Base-by-base conservation (phyloP, 1,140 invertebrate genomes). In the Sitobion miscanthi region DNA sequence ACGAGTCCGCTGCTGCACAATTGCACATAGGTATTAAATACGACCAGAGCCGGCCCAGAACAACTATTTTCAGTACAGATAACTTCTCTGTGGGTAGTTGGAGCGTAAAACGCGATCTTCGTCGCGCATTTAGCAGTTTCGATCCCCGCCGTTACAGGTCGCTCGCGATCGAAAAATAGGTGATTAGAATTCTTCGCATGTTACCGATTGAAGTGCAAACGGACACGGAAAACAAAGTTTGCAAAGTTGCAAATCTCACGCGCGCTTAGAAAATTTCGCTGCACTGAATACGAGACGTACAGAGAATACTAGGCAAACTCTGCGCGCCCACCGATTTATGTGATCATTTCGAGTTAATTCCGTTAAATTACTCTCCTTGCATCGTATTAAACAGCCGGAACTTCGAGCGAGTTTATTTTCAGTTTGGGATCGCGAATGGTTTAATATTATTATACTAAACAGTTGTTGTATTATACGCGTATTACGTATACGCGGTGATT, bases 271-370 rank as follows among this genome's bases (percentile, higher is more conserved):
- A 20, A 88, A 52, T 87, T 21, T 87, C 86, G 30, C 14, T 77
- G 62, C 90, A 47, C 42, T 47, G 77, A 91, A 69, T 91, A 82
- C 90, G 20, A 47, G 30, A 91, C 45, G 62, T n/a, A 69, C 4
- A n/a, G 20, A 20, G 91, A 92, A 92, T 92, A 49, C n/a, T 83
- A 47, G 3, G 54, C 35, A 69, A 91, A 91, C 45, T 91, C 42
- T 3, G 23, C 9, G n/a, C 20, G 52, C 52, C 77, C 1, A 23
- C 69, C 35, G 83, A 85, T 83, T 92, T 83, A 92, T 83, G n/a
- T 92, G 35, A 17, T 35, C n/a, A 23, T 52, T 92, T 92, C 21
- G 83, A 92, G n/a, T 92, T 83, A 30, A 92, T 92, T 49, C 91
- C 47, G 45, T 92, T 52, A 54, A 83, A 83, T 85, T 49, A 92